These are phyloP conservation scores for Oryzaephilus surinamensis DNA, from an alignment of 1,140 invertebrate species.

Conservation along the genomic window DNA sequence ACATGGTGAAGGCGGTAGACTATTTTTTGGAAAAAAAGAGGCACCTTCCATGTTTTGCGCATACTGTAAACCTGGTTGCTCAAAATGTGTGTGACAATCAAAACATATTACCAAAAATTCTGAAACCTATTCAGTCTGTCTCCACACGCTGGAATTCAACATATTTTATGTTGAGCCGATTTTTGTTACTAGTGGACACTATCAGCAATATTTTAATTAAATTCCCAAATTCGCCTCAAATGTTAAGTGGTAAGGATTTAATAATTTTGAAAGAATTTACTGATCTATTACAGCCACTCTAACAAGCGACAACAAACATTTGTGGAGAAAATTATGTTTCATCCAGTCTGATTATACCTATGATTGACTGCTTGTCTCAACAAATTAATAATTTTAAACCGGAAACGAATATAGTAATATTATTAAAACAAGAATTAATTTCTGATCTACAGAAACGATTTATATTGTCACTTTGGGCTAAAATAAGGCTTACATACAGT, in stretches of 20 bases:
- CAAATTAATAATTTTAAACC: neutral
- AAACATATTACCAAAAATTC: neutral
- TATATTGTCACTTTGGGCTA: no score
- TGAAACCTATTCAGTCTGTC: conserved; percentile 19
- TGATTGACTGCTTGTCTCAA: conserved; percentile 5
- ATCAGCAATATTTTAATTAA: conserved; percentile 10
- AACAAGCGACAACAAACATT: conserved; percentile 3
- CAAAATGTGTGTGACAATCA: conserved; percentile 1
- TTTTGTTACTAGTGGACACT: conserved; percentile 19
- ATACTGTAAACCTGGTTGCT: neutral
- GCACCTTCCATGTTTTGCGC: neutral
- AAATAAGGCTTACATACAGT: no score
- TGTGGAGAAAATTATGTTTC: conserved; percentile 7
- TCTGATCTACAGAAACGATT: conserved; percentile 5
- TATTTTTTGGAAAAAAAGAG: neutral
- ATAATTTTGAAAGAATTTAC: conserved; percentile 11
- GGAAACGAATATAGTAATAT: neutral
- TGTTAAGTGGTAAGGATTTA: conserved; percentile 12
- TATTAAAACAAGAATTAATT: neutral
- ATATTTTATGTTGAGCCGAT: conserved; percentile 26
- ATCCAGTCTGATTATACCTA: conserved; percentile 5
- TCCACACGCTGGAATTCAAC: conserved; percentile 24
- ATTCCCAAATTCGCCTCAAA: conserved; percentile 4
- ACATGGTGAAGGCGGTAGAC: neutral
- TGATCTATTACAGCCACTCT: conserved; percentile 11